Evolutionary conservation across 1,140 invertebrate species (phyloP), one percentile per base, ranked within the genome.

Genomic region (Drosophila bifasciata): DNA sequence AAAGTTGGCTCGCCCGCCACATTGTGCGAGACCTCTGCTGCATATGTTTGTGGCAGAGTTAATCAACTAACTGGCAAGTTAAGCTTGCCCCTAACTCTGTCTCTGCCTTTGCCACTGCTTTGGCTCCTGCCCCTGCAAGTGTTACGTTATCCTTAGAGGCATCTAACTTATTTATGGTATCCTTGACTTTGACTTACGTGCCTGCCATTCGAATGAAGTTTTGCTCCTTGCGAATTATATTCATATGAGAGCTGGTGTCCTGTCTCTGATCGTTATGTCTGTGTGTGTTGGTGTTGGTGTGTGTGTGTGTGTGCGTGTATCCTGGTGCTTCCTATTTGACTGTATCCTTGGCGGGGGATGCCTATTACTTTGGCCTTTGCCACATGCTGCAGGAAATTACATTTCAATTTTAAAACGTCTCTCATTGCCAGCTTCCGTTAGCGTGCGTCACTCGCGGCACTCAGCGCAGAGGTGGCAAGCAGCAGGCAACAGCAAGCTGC

Each of bases 331-430:
- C 23, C 23, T n/a, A 25, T 25, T 25, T 25, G 23, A 25, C 56
- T 36, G 45, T 7, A 13, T 25, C 21, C 45, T n/a, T n/a, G 4
- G 13, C 4, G 16, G 16, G 13, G 17, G 28, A 39, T 21, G 32
- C 17, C n/a, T 19, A 43, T 68, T 63, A 68, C 66, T 68, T 48
- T 73, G 56, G 45, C 67, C 45, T 44, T 17, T 15, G 69, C 69
- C 70, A 64, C 57, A 74, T 73, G 67, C 66, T 63, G 51, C 70
- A 75, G 71, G 61, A 78, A 78, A 79, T 79, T 79, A 79, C 69
- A 79, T 79, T 79, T 79, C 76, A 74, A 79, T 79, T 79, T 77
- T 53, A 71, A 77, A 77, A 50, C 59, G 53, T 71, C 73, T 70
- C 51, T 63, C 53, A 69, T 62, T 73, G 72, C 61, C 57, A 46